These are phyloP conservation scores for Oscheius sp. DNA, from an alignment of 2,888 invertebrate species.

Conservation along the genomic window DNA sequence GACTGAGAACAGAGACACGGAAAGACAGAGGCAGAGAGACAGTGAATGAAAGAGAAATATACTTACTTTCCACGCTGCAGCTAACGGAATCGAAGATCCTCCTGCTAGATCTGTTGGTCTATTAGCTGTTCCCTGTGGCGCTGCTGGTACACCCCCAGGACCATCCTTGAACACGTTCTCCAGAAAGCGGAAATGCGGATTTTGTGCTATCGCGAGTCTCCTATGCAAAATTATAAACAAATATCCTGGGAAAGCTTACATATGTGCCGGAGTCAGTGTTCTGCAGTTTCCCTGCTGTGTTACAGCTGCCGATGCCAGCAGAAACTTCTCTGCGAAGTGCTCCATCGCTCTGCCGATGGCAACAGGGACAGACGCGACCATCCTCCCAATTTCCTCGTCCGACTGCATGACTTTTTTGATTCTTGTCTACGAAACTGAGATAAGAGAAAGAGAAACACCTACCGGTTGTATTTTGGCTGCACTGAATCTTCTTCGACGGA, in stretches of 20 bases:
- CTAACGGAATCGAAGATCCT: conserved; percentile 18
- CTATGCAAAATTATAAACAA: conserved; percentile 44
- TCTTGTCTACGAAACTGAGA: conserved; percentile 76
- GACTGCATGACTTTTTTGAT: conserved; percentile 99
- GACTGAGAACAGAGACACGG: too few species aligned
- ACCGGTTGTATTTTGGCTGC: conserved; percentile 72
- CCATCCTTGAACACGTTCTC: conserved; percentile 62
- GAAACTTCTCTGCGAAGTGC: conserved; percentile 71
- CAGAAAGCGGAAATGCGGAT: conserved; percentile 66
- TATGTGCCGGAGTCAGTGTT: conserved; percentile 69
- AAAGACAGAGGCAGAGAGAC: too few species aligned
- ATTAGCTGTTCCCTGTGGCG: background rate
- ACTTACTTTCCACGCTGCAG: conserved; percentile 5
- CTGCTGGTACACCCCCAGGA: conserved; percentile 33
- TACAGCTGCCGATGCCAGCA: conserved; percentile 55
- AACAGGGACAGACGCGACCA: conserved; percentile 97
- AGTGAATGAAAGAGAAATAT: background rate
- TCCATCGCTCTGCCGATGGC: conserved; percentile 81
- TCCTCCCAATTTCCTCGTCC: conserved; percentile 99
- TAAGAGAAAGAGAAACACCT: conserved; percentile 17
- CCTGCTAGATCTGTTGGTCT: conserved; percentile 18
- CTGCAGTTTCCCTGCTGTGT: conserved; percentile 51
- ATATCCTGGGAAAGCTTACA: conserved; percentile 50
- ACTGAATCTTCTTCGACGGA: conserved; percentile 69
- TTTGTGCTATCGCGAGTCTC: conserved; percentile 62